Percentiles rank a stretch among this genome's conserved stretches.
Evolutionary conservation across 2,888 invertebrate genomes (phyloP).

Genomic region (Oegoconia quadripuncta): DNA sequence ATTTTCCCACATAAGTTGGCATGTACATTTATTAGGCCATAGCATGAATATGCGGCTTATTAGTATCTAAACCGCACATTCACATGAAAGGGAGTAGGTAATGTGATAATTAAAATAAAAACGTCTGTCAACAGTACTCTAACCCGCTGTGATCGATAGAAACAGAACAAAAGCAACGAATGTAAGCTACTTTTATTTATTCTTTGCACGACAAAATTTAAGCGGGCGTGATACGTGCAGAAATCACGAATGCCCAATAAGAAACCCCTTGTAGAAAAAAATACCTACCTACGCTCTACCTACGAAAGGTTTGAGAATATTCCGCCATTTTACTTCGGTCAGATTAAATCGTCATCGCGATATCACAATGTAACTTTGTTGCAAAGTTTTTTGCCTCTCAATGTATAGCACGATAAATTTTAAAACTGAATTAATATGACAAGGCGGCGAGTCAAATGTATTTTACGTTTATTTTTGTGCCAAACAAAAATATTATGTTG

Average conservation of each 20-base stretch:
- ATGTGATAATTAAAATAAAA: no score
- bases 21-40: no score
- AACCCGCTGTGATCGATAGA: conserved; percentile 13
- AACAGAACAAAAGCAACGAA: not conserved
- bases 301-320: conserved; percentile 17
- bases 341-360: conserved; percentile 47
- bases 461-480: conserved; percentile 4
- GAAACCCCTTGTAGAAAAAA: no score
- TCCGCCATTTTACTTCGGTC: conserved; percentile 24
- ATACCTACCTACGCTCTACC: not conserved
- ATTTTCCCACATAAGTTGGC: no score
- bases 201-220: conserved; percentile 14
- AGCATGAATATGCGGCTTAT: no score
- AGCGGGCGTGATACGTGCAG: conserved; percentile 10
- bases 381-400: conserved; percentile 31
- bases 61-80: no score
- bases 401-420: conserved; percentile 49
- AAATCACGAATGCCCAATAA: conserved; percentile 12
- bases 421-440: conserved; percentile 47
- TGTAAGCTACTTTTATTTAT: conserved; percentile 12
- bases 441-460: conserved; percentile 33
- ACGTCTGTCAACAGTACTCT: no score
- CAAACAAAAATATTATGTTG: not conserved
- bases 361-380: conserved; percentile 54
- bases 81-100: no score